phyloP scores from a whole-genome alignment of 2,888 invertebrate genomes.

The Colostygia pectinataria region DNA sequence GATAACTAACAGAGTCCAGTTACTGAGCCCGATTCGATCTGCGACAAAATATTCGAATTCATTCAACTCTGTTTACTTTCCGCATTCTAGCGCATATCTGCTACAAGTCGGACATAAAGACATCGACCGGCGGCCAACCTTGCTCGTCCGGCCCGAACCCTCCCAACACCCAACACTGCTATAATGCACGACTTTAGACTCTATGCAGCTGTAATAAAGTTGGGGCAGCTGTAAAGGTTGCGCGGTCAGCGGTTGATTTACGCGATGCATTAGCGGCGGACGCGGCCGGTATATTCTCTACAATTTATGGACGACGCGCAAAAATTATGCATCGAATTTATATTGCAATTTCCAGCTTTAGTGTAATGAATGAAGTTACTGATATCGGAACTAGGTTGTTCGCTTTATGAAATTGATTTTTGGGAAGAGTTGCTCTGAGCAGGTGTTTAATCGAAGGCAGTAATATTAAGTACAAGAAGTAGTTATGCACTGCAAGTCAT shows the following conservation, averaged over 20 bases:
- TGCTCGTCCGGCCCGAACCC: slow-evolving; percentile 14
- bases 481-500: too few relatives aligned
- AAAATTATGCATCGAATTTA: slow-evolving; percentile 59
- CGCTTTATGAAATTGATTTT: slow-evolving; percentile 9
- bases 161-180: neutral
- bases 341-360: slow-evolving; percentile 36
- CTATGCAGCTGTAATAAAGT: neutral
- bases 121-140: slow-evolving; percentile 22
- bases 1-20: slow-evolving; percentile 5
- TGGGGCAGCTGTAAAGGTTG: neutral
- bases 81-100: slow-evolving; percentile 22
- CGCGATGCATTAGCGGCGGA: slow-evolving; percentile 63
- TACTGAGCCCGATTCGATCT: neutral
- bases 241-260: slow-evolving; percentile 52
- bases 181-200: neutral
- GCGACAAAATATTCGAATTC: slow-evolving; percentile 16
- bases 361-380: slow-evolving; percentile 26
- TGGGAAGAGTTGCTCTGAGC: neutral
- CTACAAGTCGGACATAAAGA: slow-evolving; percentile 24
- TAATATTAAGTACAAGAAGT: too few relatives aligned
- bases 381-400: slow-evolving; percentile 26
- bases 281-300: slow-evolving; percentile 41
- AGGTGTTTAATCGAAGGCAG: neutral
- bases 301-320: slow-evolving; percentile 54
- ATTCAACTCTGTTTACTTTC: slow-evolving; percentile 18